Evolutionary conservation across 1,140 invertebrate genomes (phyloP).

Genomic region (Meteorus sp.): DNA sequence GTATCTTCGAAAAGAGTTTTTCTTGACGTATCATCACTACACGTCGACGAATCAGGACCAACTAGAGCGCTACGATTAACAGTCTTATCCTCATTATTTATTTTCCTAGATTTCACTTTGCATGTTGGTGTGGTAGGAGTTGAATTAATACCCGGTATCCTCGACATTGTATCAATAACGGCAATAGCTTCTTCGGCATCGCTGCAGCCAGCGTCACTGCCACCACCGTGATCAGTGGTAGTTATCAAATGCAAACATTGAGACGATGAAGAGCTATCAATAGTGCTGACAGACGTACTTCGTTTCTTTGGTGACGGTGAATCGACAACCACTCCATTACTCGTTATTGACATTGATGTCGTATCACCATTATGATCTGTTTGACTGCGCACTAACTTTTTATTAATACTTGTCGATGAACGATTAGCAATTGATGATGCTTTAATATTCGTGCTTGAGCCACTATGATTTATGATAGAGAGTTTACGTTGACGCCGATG

Average conservation of each 20-base stretch:
- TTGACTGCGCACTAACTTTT: conserved; percentile 43
- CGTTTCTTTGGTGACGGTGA: conserved; percentile 48
- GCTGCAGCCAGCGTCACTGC: conserved; percentile 50
- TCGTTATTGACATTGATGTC: conserved; percentile 45
- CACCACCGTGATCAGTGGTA: conserved; percentile 47
- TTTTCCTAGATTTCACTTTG: conserved; percentile 50
- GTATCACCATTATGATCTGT: conserved; percentile 40
- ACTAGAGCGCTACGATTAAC: conserved; percentile 31
- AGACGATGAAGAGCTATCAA: conserved; percentile 42
- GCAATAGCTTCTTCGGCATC: conserved; percentile 56
- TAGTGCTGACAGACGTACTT: conserved; percentile 35
- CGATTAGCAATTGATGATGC: conserved; percentile 39
- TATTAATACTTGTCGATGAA: conserved; percentile 36
- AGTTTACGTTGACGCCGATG: conserved; percentile 52
- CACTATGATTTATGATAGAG: conserved; percentile 44
- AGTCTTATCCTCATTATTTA: conserved; percentile 51
- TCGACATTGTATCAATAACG: conserved; percentile 47
- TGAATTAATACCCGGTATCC: conserved; percentile 45
- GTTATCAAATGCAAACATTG: conserved; percentile 39
- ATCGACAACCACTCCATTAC: conserved; percentile 45
- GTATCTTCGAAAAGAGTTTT: conserved; percentile 13
- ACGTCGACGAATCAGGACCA: conserved; percentile 15
- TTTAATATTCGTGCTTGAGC: conserved; percentile 38
- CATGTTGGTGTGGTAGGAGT: conserved; percentile 47
- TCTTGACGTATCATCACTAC: conserved; percentile 11